Base-by-base conservation (phyloP, 1,140 invertebrate species). In the Saccostrea glomerata region DNA sequence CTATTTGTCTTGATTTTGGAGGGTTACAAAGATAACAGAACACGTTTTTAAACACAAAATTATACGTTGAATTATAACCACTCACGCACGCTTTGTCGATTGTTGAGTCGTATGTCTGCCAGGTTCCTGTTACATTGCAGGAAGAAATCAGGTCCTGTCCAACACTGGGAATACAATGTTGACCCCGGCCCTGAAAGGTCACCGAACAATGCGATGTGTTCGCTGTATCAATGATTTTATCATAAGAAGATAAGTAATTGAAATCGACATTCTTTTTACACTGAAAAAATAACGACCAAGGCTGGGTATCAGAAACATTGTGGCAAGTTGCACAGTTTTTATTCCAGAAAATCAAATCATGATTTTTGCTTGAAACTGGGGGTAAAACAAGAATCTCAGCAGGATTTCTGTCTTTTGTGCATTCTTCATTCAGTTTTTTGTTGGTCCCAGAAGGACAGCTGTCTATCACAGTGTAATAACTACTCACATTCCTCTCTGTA, bases 21-120 rank as follows among this genome's bases (percentile, higher is more conserved):
- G 54, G 47, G 58, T 88, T 88, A 25, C 87, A 88, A 6, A 88
- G 40, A 30, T 63, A 86, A 86, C 87, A 88, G 56, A 82, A 82
- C 25, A 88, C 56, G 66, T 88, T 88, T 25, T 82, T 85, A 23
- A 86, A 88, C 17, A 82, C n/a, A 2, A 6, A 12, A 15, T 82
- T 83, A 54, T 86, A 86, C 6, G 30, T 58, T 11, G 30, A 60
- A 23, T 82, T 60, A 58, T 82, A 88, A 77, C 23, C 25, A 17
- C 58, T 82, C 0, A 25, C 17, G 17, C 87, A 88, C 5, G 84
- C 87, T 30, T 25, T 63, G 40, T 88, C 87, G 13, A 86, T 66
- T 82, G 77, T 58, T 0, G 58, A 20, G 55, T 88, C 84, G 25
- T 88, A 86, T 58, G 13, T 20, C 17, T 82, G 36, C 87, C 87